Base-by-base conservation (phyloP, 2,797 vertebrate genomes). In the Esox masquinongy region DNA sequence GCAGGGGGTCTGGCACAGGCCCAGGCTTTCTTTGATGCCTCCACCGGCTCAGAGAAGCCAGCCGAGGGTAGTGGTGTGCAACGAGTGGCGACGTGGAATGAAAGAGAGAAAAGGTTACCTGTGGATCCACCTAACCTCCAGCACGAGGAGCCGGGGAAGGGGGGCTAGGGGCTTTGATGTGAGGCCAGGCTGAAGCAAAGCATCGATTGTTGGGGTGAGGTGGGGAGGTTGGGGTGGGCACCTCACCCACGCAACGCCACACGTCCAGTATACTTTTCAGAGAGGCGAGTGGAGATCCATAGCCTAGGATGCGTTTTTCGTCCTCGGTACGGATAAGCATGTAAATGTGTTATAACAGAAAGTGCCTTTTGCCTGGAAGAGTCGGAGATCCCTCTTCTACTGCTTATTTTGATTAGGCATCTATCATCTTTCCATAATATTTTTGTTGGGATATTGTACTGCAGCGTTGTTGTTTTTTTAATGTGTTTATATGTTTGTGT, bases 21-120 rank as follows among this genome's bases (percentile, higher is more conserved):
- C 95, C 95, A 94, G 56, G 94, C 90, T 70, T 88, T 86, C 91
- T 93, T 94, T 93, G 92, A 94, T 92, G 91, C 89, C 89, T 83
- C 85, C 80, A 31, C 85, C 22, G 72, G 85, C 88, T 90, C 85
- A 83, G 74, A 77, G 83, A 72, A 70, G 53, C 86, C 74, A 77
- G 79, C 74, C 77, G 77, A 69, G 36, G 68, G 31, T 39, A 75
- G 67, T 8, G 78, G 67, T 51, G 73, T 66, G 67, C 29, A 16
- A 24, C 5, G 67, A 63, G 51, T n/a, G 34, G 17, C 15, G 73
- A 88, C 83, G 88, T 86, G 82, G 82, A 90, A 87, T 90, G 89
- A 92, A 91, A 90, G 85, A 90, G 85, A 87, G 85, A 89, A 90
- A 93, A 92, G 90, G 91, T 93, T 93, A 94, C 91, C 92, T 93